These are phyloP conservation scores for Resseliella maxima DNA, from an alignment of 2,888 invertebrate genomes.

Conservation along the genomic window DNA sequence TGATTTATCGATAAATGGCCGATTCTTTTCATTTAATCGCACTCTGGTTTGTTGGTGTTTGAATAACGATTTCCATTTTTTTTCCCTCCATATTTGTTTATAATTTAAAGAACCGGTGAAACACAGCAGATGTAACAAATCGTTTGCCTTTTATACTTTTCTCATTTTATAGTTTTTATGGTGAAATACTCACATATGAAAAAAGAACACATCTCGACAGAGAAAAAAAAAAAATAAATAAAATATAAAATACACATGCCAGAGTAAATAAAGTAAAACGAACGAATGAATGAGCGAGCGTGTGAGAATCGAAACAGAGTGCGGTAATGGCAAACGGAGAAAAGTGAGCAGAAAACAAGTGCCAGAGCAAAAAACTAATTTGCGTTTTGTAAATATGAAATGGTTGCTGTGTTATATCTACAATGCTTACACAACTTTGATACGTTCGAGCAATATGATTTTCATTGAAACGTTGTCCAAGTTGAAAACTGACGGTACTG, in stretches of 20 bases:
- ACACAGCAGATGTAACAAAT: slow-evolving; percentile 9
- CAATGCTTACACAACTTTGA: slow-evolving; percentile 27
- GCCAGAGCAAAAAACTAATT: slow-evolving; percentile 51
- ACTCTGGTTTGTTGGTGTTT: not conserved
- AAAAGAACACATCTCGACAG: too few relatives aligned
- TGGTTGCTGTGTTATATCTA: slow-evolving; percentile 27
- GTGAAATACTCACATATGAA: not conserved
- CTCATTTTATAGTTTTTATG: slow-evolving; percentile 26
- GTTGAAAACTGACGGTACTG: not conserved
- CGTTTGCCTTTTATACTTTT: not conserved
- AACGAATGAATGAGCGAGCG: not conserved
- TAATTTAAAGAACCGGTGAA: slow-evolving; percentile 16
- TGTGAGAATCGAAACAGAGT: not conserved
- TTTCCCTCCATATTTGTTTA: slow-evolving; percentile 53
- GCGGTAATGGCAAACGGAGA: not conserved
- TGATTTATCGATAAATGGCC: slow-evolving; percentile 51
- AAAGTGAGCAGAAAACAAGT: not conserved
- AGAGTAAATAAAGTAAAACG: not conserved
- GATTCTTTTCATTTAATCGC: slow-evolving; percentile 48
- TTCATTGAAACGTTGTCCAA: not conserved
- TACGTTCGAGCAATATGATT: not conserved
- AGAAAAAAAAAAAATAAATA: not conserved
- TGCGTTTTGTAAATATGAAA: slow-evolving; percentile 51
- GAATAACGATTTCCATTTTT: slow-evolving; percentile 45
- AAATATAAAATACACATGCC: slow-evolving; percentile 51